Evolutionary conservation across 2,888 invertebrate species (phyloP).

Genomic region (Icerya purchasi): DNA sequence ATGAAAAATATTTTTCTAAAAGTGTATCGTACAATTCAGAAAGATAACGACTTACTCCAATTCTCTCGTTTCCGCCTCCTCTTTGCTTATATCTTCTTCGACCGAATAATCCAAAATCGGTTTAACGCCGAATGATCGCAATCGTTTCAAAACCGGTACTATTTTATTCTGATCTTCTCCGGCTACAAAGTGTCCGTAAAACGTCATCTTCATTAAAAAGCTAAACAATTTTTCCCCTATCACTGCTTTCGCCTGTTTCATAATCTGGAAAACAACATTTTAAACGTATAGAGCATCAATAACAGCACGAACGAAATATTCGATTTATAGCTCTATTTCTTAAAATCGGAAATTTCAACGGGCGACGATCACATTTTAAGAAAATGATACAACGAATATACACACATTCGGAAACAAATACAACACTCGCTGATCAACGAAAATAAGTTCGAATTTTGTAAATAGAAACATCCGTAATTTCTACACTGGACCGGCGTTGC

Average conservation of each 20-base stretch:
- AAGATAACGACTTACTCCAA: constrained; percentile 48
- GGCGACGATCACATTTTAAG: too few relatives aligned
- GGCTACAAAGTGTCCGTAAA: constrained; percentile 98
- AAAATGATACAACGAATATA: too few relatives aligned
- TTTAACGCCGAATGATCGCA: constrained; percentile 90
- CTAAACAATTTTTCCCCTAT: constrained; percentile 67
- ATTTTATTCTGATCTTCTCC: constrained; percentile 81
- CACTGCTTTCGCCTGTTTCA: constrained; percentile 52
- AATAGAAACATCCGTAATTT: too few relatives aligned
- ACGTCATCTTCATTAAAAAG: constrained; percentile 71
- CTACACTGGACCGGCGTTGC: too few relatives aligned
- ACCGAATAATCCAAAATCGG: constrained; percentile 97
- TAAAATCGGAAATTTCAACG: too few relatives aligned
- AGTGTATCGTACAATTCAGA: too few relatives aligned
- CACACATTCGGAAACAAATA: too few relatives aligned
- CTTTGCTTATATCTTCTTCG: constrained; percentile 82
- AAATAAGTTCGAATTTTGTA: too few relatives aligned
- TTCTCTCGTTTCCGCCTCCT: constrained; percentile 85
- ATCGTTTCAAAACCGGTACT: constrained; percentile 57
- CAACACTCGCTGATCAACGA: too few relatives aligned
- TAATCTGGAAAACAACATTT: constrained; percentile 39
- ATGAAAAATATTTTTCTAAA: too few relatives aligned
- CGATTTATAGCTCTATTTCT: too few relatives aligned
- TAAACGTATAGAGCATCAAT: neutral
- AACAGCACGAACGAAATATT: too few relatives aligned